Conservation (phyloP, 64 coral and sea anemone genomes). For the Dendronephthya gigantea region DNA sequence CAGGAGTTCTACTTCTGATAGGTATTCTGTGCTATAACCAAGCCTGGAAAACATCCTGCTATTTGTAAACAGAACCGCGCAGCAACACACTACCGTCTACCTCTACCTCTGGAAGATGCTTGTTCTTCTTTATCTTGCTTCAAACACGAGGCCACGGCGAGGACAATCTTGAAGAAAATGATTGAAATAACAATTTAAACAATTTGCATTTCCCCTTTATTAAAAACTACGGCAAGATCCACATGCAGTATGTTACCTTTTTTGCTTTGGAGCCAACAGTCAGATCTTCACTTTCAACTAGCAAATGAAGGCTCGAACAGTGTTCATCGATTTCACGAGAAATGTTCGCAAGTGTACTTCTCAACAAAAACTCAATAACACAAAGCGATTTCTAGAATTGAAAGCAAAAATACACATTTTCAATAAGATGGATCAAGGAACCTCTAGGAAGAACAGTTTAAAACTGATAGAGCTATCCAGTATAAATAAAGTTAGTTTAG, state of each 20-base stretch:
- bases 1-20: no score
- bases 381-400: slow-evolving; percentile 36
- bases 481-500: no score
- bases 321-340: not conserved
- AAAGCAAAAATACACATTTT: not conserved
- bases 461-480: no score
- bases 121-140: not conserved
- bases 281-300: slow-evolving; percentile 16
- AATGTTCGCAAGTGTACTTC: slow-evolving; percentile 36
- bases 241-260: slow-evolving; percentile 26
- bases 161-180: not conserved
- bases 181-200: no score
- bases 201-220: no score
- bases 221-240: not conserved
- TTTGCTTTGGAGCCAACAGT: slow-evolving; percentile 19
- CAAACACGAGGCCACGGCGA: not conserved
- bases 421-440: not conserved
- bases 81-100: not conserved
- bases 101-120: not conserved
- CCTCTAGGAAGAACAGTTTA: not conserved
- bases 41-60: not conserved
- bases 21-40: no score
- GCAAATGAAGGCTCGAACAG: slow-evolving; percentile 30
- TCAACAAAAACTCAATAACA: slow-evolving; percentile 40
- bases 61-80: not conserved